A percentile compares a stretch with the other conserved stretches of the same genome.
Evolutionary conservation across 2,888 invertebrate genomes (phyloP).

Genomic region (Ethmia dodecea): DNA sequence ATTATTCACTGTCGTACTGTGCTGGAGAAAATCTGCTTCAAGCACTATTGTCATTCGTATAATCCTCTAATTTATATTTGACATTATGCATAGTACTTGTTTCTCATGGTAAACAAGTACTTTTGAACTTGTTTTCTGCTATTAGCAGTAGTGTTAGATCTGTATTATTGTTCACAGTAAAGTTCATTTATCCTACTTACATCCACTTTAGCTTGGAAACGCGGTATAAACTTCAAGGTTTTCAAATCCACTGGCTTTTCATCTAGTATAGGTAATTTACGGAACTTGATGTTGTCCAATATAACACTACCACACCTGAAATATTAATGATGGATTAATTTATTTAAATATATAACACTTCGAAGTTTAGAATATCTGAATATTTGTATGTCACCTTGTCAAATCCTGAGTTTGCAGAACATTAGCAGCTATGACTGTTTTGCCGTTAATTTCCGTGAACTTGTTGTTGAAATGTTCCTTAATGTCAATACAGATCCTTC

Average conservation of each 20-base stretch:
- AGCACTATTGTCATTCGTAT: too few relatives aligned
- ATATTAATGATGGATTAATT: constrained; percentile 2
- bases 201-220: constrained; percentile 20
- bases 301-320: constrained; percentile 43
- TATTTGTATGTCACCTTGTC: constrained; percentile 27
- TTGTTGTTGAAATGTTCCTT: constrained; percentile 19
- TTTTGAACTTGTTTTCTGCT: too few relatives aligned
- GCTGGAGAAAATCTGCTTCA: too few relatives aligned
- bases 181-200: constrained; percentile 25
- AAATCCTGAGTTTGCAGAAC: constrained; percentile 21
- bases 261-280: constrained; percentile 20
- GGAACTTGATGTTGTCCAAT: constrained; percentile 32
- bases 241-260: constrained; percentile 21
- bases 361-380: too few relatives aligned
- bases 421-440: constrained; percentile 21
- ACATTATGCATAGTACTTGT: too few relatives aligned
- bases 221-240: constrained; percentile 31
- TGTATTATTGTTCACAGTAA: neutral
- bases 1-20: too few relatives aligned
- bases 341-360: too few relatives aligned
- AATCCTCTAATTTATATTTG: too few relatives aligned
- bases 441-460: constrained; percentile 9
- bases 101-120: too few relatives aligned
- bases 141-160: too few relatives aligned
- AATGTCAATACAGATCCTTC: constrained; percentile 32